phyloP scores from a whole-genome alignment of 2,113 vertebrate genomes.

The Puffinus mauretanicus region DNA sequence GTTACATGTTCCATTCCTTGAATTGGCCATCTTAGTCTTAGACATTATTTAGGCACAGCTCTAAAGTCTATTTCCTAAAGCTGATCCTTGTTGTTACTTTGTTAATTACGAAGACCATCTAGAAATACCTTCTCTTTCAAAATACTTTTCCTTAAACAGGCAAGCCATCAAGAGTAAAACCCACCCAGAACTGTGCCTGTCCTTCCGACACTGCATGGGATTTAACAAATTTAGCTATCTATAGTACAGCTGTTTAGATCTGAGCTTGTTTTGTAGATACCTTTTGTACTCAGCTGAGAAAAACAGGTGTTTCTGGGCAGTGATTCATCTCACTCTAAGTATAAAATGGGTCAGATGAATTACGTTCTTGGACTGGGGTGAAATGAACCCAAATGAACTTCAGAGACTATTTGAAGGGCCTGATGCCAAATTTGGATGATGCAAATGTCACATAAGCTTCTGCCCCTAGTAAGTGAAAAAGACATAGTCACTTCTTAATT shows the following conservation, averaged over 20 bases:
- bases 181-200: background rate
- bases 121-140: background rate
- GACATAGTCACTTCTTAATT: background rate
- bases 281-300: background rate
- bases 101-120: background rate
- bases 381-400: background rate
- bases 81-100: background rate
- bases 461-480: background rate
- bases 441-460: background rate
- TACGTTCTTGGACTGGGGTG: background rate
- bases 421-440: background rate
- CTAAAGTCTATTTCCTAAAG: background rate
- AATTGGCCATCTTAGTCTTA: background rate
- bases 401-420: background rate
- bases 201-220: background rate
- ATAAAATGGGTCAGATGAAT: background rate
- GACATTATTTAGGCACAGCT: background rate
- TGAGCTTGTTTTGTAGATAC: background rate
- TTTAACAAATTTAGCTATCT: background rate
- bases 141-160: background rate
- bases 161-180: background rate
- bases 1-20: background rate
- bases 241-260: background rate
- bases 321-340: background rate
- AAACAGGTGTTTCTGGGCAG: background rate